Evolutionary conservation across 2,888 invertebrate genomes (phyloP).

Genomic region (Nymphalis urticae): DNA sequence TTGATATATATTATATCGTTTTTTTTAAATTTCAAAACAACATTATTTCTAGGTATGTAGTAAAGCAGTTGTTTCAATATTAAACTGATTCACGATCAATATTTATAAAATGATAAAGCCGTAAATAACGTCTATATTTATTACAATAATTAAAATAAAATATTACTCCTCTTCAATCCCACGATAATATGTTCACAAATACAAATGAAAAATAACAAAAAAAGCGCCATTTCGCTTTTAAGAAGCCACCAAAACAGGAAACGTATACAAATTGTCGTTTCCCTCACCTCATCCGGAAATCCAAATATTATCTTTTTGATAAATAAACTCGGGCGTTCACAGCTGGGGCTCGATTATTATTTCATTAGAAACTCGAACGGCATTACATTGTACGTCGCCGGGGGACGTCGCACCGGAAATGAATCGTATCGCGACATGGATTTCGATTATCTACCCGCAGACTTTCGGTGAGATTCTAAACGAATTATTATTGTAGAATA

Average conservation of each 20-base stretch:
- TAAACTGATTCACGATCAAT: too few relatives aligned
- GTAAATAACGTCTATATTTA: too few relatives aligned
- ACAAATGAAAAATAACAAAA: not conserved
- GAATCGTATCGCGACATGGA: constrained; percentile 28
- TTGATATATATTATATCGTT: too few relatives aligned
- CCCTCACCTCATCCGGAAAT: constrained; percentile 33
- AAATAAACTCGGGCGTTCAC: constrained; percentile 52
- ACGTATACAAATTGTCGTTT: not conserved
- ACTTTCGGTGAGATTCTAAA: not conserved
- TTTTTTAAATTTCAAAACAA: too few relatives aligned
- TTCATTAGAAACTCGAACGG: constrained; percentile 54
- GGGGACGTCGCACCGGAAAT: constrained; percentile 35
- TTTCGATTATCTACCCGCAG: constrained; percentile 3
- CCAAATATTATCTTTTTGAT: constrained; percentile 60
- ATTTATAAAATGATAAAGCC: too few relatives aligned
- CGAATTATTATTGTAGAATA: not conserved
- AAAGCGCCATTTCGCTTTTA: not conserved
- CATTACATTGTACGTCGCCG: constrained; percentile 44
- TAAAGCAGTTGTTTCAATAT: too few relatives aligned
- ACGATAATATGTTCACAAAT: too few relatives aligned
- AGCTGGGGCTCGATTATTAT: constrained; percentile 55
- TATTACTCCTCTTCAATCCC: too few relatives aligned
- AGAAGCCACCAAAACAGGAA: not conserved
- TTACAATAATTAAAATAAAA: too few relatives aligned
- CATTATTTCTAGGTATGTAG: too few relatives aligned